Conservation (phyloP, 2,888 invertebrate genomes). For the Sarcophaga caerulescens region DNA sequence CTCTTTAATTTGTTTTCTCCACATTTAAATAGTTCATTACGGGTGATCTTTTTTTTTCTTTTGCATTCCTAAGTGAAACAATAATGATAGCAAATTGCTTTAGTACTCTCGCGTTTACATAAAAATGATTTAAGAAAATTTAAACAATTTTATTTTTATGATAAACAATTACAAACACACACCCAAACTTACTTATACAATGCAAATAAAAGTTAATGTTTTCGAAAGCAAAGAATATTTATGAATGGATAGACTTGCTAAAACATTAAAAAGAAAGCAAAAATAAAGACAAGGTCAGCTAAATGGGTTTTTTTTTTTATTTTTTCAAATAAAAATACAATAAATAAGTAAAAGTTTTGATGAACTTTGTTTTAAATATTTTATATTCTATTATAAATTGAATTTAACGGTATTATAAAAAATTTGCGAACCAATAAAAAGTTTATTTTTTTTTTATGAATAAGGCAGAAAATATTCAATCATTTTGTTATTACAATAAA, state of each 20-base stretch:
- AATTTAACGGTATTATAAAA: too few species aligned
- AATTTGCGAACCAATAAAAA: too few species aligned
- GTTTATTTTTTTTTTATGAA: too few species aligned
- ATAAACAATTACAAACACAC: slow-evolving; percentile 34
- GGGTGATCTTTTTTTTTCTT: too few species aligned
- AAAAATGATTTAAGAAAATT: slow-evolving; percentile 38
- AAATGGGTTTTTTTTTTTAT: slow-evolving; percentile 32
- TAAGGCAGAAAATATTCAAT: too few species aligned
- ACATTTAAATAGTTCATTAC: too few species aligned
- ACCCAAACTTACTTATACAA: not conserved
- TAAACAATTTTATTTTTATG: slow-evolving; percentile 54
- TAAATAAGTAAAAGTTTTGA: too few species aligned
- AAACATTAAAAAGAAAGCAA: slow-evolving; percentile 16
- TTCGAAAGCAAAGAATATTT: slow-evolving; percentile 19
- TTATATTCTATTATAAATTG: too few species aligned
- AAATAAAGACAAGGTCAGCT: slow-evolving; percentile 38
- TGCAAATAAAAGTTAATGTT: not conserved
- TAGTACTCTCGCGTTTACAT: slow-evolving; percentile 51
- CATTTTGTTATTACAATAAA: too few species aligned
- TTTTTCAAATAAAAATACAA: too few species aligned
- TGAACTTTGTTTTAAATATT: not conserved
- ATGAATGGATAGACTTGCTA: slow-evolving; percentile 40
- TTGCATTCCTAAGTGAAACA: not conserved
- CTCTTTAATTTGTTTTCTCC: not conserved
- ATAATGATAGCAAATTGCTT: not conserved